Evolutionary conservation across 2,113 vertebrate species (phyloP).

Genomic region (Neodon shergylaensis): DNA sequence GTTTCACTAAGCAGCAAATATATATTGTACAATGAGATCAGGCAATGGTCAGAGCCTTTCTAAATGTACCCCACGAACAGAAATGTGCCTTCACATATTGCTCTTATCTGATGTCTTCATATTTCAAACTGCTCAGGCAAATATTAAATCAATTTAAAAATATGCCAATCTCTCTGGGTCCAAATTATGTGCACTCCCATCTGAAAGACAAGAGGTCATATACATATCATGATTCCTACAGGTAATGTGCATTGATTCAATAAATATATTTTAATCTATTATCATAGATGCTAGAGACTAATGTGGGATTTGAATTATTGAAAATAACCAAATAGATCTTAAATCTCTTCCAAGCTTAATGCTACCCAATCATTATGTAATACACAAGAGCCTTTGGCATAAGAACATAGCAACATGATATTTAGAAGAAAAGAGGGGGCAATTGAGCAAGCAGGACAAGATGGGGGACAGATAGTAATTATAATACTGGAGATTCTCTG

Average conservation of each 20-base stretch:
- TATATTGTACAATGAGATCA: background rate
- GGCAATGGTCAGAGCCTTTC: background rate
- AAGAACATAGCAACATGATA: background rate
- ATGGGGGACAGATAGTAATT: background rate
- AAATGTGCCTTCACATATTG: background rate
- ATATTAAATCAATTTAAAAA: conserved; percentile 23
- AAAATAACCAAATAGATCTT: background rate
- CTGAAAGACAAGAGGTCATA: background rate
- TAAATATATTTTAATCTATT: background rate
- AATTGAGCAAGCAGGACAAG: background rate
- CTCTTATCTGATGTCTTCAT: background rate
- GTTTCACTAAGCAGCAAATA: background rate
- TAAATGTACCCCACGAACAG: background rate
- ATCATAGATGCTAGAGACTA: background rate
- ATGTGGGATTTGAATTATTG: background rate
- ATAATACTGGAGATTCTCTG: background rate
- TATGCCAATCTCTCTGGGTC: background rate
- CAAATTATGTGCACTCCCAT: background rate
- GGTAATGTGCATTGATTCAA: background rate
- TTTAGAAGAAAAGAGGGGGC: background rate
- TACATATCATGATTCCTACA: background rate
- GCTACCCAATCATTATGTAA: background rate
- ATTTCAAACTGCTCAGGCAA: background rate
- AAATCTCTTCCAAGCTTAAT: background rate
- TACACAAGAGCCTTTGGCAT: background rate